These are phyloP conservation scores for Smithornis capensis DNA, from an alignment of 2,113 vertebrate genomes.

Conservation along the genomic window DNA sequence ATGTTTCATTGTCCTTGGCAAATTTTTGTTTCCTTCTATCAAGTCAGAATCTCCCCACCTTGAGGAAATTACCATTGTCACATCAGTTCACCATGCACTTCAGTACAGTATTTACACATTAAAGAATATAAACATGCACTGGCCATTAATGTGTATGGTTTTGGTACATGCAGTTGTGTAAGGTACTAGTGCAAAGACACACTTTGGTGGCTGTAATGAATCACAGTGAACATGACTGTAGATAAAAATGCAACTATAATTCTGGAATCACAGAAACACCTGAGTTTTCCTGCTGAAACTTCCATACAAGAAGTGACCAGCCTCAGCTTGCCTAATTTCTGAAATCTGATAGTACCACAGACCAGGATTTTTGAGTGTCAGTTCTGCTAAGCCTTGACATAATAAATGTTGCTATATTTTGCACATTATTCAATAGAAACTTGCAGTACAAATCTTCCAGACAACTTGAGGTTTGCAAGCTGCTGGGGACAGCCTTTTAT, in stretches of 20 bases:
- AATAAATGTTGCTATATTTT: not conserved
- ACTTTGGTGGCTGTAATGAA: not conserved
- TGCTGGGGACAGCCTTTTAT: constrained; percentile 13
- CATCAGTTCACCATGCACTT: not conserved
- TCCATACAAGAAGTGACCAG: not conserved
- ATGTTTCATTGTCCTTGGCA: not conserved
- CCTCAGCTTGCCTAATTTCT: not conserved
- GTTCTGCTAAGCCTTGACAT: not conserved
- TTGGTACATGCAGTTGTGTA: not conserved
- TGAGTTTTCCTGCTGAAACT: not conserved
- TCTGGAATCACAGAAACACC: not conserved
- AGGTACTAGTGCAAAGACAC: not conserved
- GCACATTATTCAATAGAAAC: constrained; percentile 4
- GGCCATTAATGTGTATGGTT: not conserved
- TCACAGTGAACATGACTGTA: not conserved
- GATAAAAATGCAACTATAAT: not conserved
- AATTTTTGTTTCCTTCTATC: not conserved
- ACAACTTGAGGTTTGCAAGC: not conserved
- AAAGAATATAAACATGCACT: not conserved
- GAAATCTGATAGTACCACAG: not conserved
- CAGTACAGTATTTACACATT: not conserved
- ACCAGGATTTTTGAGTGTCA: not conserved
- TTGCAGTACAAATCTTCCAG: not conserved
- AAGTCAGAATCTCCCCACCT: not conserved
- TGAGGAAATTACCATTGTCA: not conserved